Evolutionary conservation across 2,888 invertebrate genomes (phyloP), one percentile per base, ranked within the genome.

Genomic region (Pyrrhosoma nymphula): DNA sequence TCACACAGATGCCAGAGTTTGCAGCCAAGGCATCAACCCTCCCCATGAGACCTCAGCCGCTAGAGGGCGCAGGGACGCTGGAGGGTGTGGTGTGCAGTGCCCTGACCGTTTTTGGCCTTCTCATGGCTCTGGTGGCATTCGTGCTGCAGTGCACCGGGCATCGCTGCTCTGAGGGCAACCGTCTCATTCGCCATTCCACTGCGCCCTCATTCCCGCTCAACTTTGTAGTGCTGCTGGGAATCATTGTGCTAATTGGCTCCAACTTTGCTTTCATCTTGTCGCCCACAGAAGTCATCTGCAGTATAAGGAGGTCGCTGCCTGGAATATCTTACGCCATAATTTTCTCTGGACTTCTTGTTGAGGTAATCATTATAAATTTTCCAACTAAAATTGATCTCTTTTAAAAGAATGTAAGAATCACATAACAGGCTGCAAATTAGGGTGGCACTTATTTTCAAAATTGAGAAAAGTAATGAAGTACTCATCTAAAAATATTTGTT

Each of bases 271-370:
- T 96, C 93, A 95, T 96, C 20, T 55, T 96, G 88, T 95, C 95
- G 95, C 97, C 97, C 12, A 96, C 96, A 0, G 96, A 96, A 20
- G 96, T 96, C 23, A 96, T 97, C 0, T 97, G 97, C 95, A 97
- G 96, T 16, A 96, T 97, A 20, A 96, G 97, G n/a, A 96, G 97
- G 93, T 97, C 97, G 96, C 96, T 96, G 60, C 96, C 97, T 35
- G 97, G 97, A 16, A 96, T 97, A 26, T 96, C 97, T 20, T 97
- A 97, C 95, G 96, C 97, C 23, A 96, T 97, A 69, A 96, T 97
- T 56, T 97, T 97, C 95, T 96, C 97, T 30, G 97, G 97, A 8
- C 96, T 97, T 96, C 96, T 97, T 95, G 96, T 97, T 3, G 96
- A 96, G 88, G 96, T 97, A 89, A 95, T 10, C 60, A 23, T 56